These are phyloP conservation scores for Oxytorus armatus DNA, from an alignment of 2,888 invertebrate genomes.

Conservation along the genomic window DNA sequence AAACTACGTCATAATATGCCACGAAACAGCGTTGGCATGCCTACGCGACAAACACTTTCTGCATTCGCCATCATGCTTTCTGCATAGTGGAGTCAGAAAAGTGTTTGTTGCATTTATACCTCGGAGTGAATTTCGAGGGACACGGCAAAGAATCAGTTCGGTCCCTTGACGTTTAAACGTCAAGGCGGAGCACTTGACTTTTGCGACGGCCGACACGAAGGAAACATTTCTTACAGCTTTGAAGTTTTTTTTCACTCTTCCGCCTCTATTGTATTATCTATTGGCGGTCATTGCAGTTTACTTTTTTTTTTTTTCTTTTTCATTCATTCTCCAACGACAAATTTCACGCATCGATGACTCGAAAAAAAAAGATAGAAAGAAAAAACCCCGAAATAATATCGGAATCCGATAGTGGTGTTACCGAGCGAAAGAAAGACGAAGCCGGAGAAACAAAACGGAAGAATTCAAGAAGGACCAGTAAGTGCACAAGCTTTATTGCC, in stretches of 20 bases:
- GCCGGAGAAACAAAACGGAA: slow-evolving; percentile 23
- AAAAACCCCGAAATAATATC: slow-evolving; percentile 20
- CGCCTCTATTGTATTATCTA: slow-evolving; percentile 3
- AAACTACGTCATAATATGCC: too few relatives aligned
- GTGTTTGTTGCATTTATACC: background rate
- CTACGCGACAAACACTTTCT: too few relatives aligned
- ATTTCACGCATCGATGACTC: background rate
- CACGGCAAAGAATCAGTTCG: slow-evolving; percentile 9
- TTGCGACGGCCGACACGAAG: slow-evolving; percentile 17
- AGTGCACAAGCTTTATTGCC: slow-evolving; percentile 62
- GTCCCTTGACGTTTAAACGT: slow-evolving; percentile 25
- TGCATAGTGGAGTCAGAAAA: slow-evolving; percentile 14
- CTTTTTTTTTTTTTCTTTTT: background rate
- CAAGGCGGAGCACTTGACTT: slow-evolving; percentile 60
- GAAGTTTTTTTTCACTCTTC: slow-evolving; percentile 24
- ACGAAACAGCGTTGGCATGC: too few relatives aligned
- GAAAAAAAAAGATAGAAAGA: background rate
- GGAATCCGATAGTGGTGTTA: background rate
- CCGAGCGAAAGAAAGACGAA: slow-evolving; percentile 5
- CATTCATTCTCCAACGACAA: too few relatives aligned
- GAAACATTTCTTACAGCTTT: slow-evolving; percentile 9
- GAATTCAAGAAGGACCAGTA: slow-evolving; percentile 56
- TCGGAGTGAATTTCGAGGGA: slow-evolving; percentile 35
- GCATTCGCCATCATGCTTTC: background rate
- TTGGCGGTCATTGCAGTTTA: slow-evolving; percentile 12